Evolutionary conservation across 2,797 vertebrate species (phyloP), one percentile per base, ranked within the genome.

Genomic region (Parotocinclus haroldoi): DNA sequence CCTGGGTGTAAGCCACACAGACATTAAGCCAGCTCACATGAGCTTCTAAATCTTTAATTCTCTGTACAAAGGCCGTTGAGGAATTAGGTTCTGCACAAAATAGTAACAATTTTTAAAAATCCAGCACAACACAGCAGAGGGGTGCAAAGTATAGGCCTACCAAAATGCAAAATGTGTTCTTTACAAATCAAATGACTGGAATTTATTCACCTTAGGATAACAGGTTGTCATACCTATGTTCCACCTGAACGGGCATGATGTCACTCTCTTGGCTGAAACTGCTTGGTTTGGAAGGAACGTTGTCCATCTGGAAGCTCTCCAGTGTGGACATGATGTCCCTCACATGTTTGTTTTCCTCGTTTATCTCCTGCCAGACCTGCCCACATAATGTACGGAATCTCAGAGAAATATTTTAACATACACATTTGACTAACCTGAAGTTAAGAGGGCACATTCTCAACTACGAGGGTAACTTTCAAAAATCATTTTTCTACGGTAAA

Each of bases 341-440:
- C 77, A 98, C 93, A n/a, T 96, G 92, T 53, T 90, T 93, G 54
- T 87, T 93, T 88, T 99, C 96, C 72, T 97, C 91, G 44, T 82
- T 93, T 70, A 99, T 95, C 84, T 98, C 95, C 73, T 98, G 93
- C 92, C 94, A 96, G 84, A 98, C 81, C 96, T 98, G 78, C 7
- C 36, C 61, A 53, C 42, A 55, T 1, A 13, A 58, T 9, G 40
- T 14, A 50, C 14, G 1, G 4, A 2, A 16, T 39, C 6, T 51
- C 61, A 74, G 13, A 39, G 46, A 10, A 19, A 14, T 3, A 36
- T 19, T 5, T 7, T 50, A 49, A 48, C 7, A n/a, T 19, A 9
- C 10, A 42, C 10, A 42, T 42, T 9, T 42, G 27, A 27, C 27
- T 27, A 27, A 2, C 5, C 27, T 27, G 27, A 27, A 27, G n/a